Evolutionary conservation across 2,888 invertebrate species (phyloP), one percentile per base, ranked within the genome.

Genomic region (Drepanosiphum platanoidis): DNA sequence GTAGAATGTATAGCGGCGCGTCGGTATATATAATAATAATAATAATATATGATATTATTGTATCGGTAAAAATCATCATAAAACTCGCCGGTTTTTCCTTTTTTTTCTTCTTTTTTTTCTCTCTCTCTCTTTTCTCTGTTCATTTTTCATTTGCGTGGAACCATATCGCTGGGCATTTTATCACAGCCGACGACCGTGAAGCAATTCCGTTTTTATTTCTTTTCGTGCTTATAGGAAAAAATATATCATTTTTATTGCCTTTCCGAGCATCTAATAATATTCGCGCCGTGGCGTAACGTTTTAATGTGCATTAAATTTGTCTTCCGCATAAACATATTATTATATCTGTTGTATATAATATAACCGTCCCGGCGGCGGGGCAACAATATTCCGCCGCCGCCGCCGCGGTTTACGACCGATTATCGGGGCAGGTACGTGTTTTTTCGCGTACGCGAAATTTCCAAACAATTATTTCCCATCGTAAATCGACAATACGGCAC

Each of bases 201-300:
- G 83, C 75, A 83, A 83, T 83, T 75, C 61, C 75, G 75, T 83
- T 83, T 83, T 83, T 83, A 83, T 83, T 75, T 83, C 83, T 75
- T 83, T 83, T 66, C 66, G 75, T 30, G 75, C 66, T 74, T 75
- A 83, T 74, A 83, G 74, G 46, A 46, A 74, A 74, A 83, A 64
- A 74, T 83, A 83, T 83, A 74, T 83, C 83, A 83, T 83, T 83
- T 83, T 83, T 83, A 83, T 83, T 83, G 83, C 83, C 46, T 7
- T 27, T 1, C 72, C 74, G 27, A 52, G 42, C 74, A 75, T 39
- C 64, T 75, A 39, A 74, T 70, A 82, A 82, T 83, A 83, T 74
- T 75, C 61, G 83, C 61, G 46, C 83, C 80, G 11, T 61, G 32
- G 64, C 34, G 75, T 66, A 75, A 66, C 83, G 34, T 75, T 83